Base-by-base conservation (phyloP, 2,113 vertebrate genomes). In the Corythaeola cristata region DNA sequence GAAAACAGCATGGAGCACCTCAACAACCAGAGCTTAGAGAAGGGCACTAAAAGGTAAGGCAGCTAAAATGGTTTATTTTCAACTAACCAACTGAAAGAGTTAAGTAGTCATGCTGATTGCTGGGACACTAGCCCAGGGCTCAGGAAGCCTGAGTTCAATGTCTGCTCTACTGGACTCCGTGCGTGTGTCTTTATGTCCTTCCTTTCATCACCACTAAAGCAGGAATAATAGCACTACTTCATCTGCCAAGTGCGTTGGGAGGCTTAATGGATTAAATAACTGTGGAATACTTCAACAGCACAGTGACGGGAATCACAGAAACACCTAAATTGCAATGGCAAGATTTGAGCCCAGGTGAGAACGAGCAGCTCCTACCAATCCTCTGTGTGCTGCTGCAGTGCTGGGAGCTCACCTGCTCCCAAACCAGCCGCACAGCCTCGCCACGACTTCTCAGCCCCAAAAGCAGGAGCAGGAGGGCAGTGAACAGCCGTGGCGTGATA, bases 291-390 rank as follows among this genome's bases (percentile, higher is more conserved):
- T 74, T 69, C 0, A 1, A 35, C 1, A 74, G 49, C 50, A n/a
- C 33, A 35, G 30, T 27, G 53, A 55, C 4, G 28, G 28, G 63
- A 85, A 18, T 52, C 33, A n/a, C 74, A 68, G 55, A 67, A 78
- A 77, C 4, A 32, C 32, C 44, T 33, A 32, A 69, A 55, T 18
- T 85, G 19, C 47, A 67, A 24, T 1, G 12, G 49, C 37, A 73
- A n/a, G 44, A n/a, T 55, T 2, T 82, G 45, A 85, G 49, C 30
- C 41, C 37, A 41, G 44, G 33, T 89, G 66, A 78, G 66, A 69
- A 24, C 0, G 1, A 26, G 47, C 1, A 0, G 53, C 20, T 79
- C 49, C 33, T 45, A 23, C 14, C 15, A 69, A 58, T 9, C 47
- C 14, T 8, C 28, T 2, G 4, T 7, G 59, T 37, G 32, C 53